phyloP scores from a whole-genome alignment of 2,888 invertebrate species.

The Apomyelois bistriatella region DNA sequence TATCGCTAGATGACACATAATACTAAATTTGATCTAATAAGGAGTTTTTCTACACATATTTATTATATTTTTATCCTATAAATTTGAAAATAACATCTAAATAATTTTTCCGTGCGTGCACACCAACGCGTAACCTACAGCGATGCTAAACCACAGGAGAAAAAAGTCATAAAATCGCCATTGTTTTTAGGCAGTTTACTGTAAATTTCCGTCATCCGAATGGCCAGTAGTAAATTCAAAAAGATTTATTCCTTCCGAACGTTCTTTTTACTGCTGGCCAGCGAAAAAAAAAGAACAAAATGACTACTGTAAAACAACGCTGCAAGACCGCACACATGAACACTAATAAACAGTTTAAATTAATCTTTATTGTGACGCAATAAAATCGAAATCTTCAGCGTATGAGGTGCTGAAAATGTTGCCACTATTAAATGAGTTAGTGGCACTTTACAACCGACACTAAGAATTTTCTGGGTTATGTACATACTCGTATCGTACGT shows the following conservation, averaged over 20 bases:
- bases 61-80: no score
- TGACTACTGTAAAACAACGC: background rate
- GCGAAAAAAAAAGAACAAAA: background rate
- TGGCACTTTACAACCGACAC: background rate
- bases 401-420: background rate
- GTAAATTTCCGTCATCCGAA: background rate
- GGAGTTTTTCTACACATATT: no score
- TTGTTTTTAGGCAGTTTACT: background rate
- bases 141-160: background rate
- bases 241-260: slow-evolving; percentile 4
- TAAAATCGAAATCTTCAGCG: background rate
- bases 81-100: no score
- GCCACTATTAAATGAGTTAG: slow-evolving; percentile 4
- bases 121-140: background rate
- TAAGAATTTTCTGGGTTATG: background rate
- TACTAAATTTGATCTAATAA: no score
- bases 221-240: slow-evolving; percentile 2
- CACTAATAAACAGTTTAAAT: background rate
- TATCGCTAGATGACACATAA: no score
- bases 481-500: background rate
- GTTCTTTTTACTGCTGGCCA: slow-evolving; percentile 1
- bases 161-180: background rate
- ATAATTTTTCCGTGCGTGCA: no score
- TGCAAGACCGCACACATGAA: slow-evolving; percentile 1
- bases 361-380: background rate